Evolutionary conservation across 2,888 invertebrate species (phyloP).

Genomic region (Synergus gifuensis): DNA sequence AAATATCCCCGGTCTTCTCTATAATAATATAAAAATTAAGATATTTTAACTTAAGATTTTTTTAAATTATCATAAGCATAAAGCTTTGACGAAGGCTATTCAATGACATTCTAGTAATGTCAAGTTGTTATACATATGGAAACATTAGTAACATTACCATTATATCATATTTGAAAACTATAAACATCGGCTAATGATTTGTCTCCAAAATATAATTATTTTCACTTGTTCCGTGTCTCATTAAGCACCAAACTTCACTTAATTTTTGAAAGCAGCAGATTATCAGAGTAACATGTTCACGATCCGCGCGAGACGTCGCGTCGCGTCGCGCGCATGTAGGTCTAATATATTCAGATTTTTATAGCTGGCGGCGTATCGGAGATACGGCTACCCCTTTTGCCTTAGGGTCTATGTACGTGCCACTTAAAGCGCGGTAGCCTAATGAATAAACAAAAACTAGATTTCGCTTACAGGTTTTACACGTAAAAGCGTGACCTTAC

Average conservation of each 20-base stretch:
- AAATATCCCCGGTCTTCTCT: no score
- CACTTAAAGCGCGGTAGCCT: constrained; percentile 71
- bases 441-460: constrained; percentile 77
- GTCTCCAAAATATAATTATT: no score
- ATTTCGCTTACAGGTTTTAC: constrained; percentile 73
- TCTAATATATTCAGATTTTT: constrained; percentile 78
- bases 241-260: not conserved
- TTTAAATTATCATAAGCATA: no score
- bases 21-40: no score
- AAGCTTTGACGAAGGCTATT: no score
- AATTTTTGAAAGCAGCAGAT: constrained; percentile 58
- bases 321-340: constrained; percentile 73
- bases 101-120: no score
- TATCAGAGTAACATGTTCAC: constrained; percentile 72
- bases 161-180: no score
- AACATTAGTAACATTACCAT: no score
- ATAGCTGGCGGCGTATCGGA: constrained; percentile 75
- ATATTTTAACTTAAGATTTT: no score
- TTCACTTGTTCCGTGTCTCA: not conserved
- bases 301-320: constrained; percentile 65
- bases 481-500: constrained; percentile 76
- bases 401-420: constrained; percentile 62
- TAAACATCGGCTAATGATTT: no score
- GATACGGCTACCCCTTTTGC: constrained; percentile 66
- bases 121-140: no score